Percentiles rank a stretch among this genome's conserved stretches.
These are phyloP conservation scores for Epirrhoe alternata DNA, from an alignment of 2,888 invertebrate genomes.

Conservation along the genomic window DNA sequence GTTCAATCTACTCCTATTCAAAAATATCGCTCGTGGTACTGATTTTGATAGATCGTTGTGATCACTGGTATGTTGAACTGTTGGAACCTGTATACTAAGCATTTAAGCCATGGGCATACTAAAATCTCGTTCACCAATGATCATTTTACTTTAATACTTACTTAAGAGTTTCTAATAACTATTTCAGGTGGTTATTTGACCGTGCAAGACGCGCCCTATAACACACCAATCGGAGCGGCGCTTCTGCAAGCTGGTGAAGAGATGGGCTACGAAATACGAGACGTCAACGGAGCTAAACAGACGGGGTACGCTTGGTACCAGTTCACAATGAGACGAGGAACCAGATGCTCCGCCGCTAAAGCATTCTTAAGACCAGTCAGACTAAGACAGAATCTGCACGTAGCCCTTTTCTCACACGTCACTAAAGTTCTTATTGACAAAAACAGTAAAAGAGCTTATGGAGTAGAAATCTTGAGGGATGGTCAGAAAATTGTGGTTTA, in stretches of 20 bases:
- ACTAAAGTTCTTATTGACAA: slow-evolving; percentile 91
- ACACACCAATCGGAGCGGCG: slow-evolving; percentile 93
- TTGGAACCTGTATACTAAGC: too few relatives aligned
- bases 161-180: background rate
- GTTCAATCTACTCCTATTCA: too few relatives aligned
- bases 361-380: slow-evolving; percentile 93
- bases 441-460: slow-evolving; percentile 88
- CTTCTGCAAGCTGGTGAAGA: slow-evolving; percentile 96
- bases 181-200: slow-evolving; percentile 90
- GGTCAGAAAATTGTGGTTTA: slow-evolving; percentile 86
- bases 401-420: slow-evolving; percentile 92
- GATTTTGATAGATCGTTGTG: too few relatives aligned
- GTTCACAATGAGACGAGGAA: slow-evolving; percentile 94
- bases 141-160: background rate
- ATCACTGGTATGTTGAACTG: too few relatives aligned
- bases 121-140: background rate
- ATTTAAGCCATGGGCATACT: too few relatives aligned
- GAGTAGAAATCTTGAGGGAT: slow-evolving; percentile 91
- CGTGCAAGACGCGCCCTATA: slow-evolving; percentile 91
- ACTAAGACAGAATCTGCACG: slow-evolving; percentile 91
- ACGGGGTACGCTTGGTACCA: slow-evolving; percentile 95
- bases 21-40: too few relatives aligned
- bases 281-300: slow-evolving; percentile 94
- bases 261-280: slow-evolving; percentile 94
- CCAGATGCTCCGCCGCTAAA: slow-evolving; percentile 93